Base-by-base conservation (phyloP, 1,140 invertebrate genomes). In the Drosophila sproati region DNA sequence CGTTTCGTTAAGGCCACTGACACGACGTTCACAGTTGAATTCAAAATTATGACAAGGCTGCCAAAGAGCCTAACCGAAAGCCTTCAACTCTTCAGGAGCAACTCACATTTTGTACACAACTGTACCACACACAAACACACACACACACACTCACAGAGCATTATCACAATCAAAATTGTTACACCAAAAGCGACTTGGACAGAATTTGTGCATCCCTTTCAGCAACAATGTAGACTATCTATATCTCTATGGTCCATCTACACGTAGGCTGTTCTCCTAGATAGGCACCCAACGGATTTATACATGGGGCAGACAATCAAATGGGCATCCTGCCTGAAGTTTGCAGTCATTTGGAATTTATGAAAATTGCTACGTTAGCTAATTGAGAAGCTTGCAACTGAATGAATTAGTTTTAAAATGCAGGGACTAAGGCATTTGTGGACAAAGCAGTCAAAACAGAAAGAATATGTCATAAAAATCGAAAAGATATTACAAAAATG, bases 1-100 rank as follows among this genome's bases (percentile, higher is more conserved):
- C 80, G 79, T 83, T 88, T 72, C 83, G 83, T 87, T 82, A 78
- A 88, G 64, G 70, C 75, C 67, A 64, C 56, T 54, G 51, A 37
- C 20, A 69, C 63, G 60, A 60, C 54, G 60, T 64, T 59, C 50
- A 70, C 50, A 77, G 66, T 73, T 61, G 45, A 48, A 61, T 52
- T 12, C 47, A 35, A 78, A 78, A 66, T 59, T 62, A 77, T 77
- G 69, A 73, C 60, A 77, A 73, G 71, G 51, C 78, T 64, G 60
- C 51, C 67, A 74, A 73, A 77, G 77, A 88, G 86, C 68, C 85
- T 89, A 78, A 71, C 50, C 54, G 54, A 52, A 77, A 61, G 35
- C 76, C 60, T 64, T 70, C 56, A 43, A 32, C 37, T 35, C 60
- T 37, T 52, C 43, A 41, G 35, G 55, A 35, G 45, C 51, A 48